These are phyloP conservation scores for Coccyzus lansbergi DNA, from an alignment of 2,797 vertebrate genomes.

Conservation along the genomic window DNA sequence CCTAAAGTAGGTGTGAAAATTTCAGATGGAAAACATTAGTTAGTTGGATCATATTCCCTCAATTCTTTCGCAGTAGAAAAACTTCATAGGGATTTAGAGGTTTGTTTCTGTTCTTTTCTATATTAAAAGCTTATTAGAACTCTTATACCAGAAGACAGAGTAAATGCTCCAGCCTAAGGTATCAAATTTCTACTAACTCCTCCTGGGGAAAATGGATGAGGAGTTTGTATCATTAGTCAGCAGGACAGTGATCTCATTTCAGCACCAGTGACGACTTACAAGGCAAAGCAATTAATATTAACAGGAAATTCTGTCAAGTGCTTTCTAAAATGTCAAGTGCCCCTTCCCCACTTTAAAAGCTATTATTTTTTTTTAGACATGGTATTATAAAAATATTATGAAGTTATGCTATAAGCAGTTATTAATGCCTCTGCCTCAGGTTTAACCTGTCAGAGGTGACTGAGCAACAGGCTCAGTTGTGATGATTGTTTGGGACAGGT, in stretches of 20 bases:
- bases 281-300: not conserved
- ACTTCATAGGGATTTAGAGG: not conserved
- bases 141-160: not conserved
- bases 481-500: not conserved
- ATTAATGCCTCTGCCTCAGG: not conserved
- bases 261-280: not conserved
- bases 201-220: not conserved
- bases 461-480: accelerated
- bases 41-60: not conserved
- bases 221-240: not conserved
- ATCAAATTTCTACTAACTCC: not conserved
- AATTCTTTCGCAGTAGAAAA: not conserved
- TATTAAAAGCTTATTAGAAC: not conserved
- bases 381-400: not conserved
- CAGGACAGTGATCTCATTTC: not conserved
- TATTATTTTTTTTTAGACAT: not conserved
- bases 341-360: not conserved
- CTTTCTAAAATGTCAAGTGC: slow-evolving; percentile 1
- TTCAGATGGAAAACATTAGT: not conserved
- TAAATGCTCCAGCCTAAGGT: not conserved
- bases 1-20: not conserved
- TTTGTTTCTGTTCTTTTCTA: not conserved
- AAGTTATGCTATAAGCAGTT: not conserved
- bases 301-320: not conserved
- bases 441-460: not conserved